Conservation (phyloP, 2,113 vertebrate species). For the Riparia riparia region DNA sequence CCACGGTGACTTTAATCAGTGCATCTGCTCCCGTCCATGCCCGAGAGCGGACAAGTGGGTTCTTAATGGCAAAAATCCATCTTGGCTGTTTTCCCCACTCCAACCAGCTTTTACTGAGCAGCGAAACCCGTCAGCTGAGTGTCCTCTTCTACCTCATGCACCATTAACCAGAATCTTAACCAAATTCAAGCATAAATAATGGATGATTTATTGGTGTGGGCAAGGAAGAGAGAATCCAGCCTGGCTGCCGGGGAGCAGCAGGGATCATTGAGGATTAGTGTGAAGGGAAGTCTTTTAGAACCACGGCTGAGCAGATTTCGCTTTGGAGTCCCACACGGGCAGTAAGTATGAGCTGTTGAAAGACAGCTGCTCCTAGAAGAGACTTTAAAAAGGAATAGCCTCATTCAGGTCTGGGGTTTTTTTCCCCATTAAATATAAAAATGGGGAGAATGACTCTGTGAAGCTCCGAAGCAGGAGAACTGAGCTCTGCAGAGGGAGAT, state of each 20-base stretch:
- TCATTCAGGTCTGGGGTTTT: rapidly evolving
- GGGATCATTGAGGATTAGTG: neutral
- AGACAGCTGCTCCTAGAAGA: neutral
- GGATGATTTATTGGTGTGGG: neutral
- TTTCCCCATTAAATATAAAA: neutral
- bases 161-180: neutral
- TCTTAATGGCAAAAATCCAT: neutral
- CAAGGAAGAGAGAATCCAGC: neutral
- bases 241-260: neutral
- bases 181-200: neutral
- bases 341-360: neutral
- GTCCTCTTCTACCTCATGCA: neutral
- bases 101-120: neutral
- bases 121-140: neutral
- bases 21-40: neutral
- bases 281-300: neutral
- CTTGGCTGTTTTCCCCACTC: neutral
- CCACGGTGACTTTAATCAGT: neutral
- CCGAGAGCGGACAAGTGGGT: neutral
- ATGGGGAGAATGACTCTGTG: neutral
- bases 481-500: neutral
- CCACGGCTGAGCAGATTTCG: neutral
- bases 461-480: neutral
- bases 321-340: neutral
- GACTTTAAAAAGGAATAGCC: neutral